Conservation (phyloP, 2,797 vertebrate species). For the Lutjanus campechanus region DNA sequence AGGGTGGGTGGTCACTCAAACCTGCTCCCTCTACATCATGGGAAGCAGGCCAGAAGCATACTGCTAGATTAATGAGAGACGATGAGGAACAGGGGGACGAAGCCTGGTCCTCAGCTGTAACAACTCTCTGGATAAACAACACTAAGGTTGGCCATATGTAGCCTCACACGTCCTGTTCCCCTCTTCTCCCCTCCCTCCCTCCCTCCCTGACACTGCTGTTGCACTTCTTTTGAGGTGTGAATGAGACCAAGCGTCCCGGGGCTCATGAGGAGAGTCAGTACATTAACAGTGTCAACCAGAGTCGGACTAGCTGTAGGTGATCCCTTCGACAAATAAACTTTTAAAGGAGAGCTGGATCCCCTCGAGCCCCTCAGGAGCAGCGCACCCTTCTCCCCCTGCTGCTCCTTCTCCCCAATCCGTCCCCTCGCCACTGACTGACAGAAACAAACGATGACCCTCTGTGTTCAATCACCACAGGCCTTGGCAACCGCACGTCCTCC, state of each 20-base stretch:
- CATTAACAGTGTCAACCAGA: conserved; percentile 68
- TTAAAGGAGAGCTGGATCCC: conserved; percentile 47
- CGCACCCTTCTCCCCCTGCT: conserved; percentile 16
- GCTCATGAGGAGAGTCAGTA: conserved; percentile 59
- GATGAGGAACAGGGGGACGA: conserved; percentile 64
- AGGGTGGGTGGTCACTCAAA: conserved; percentile 79
- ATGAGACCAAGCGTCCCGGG: conserved; percentile 60
- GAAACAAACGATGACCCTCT: conserved; percentile 86
- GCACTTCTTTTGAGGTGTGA: conserved; percentile 72
- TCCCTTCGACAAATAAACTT: conserved; percentile 73
- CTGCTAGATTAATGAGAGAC: conserved; percentile 80
- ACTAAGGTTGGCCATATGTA: conserved; percentile 70
- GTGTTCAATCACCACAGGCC: conserved; percentile 76
- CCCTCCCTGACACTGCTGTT: conserved; percentile 35
- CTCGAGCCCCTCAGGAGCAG: conserved; percentile 31
- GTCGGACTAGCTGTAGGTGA: conserved; percentile 56
- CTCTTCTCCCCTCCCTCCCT: not conserved
- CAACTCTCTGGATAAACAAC: conserved; percentile 79
- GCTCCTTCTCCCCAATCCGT: conserved; percentile 22
- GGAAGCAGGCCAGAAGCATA: conserved; percentile 71
- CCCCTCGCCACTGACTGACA: conserved; percentile 69
- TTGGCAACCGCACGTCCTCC: conserved; percentile 85
- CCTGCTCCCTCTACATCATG: conserved; percentile 65
- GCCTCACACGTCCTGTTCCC: conserved; percentile 40
- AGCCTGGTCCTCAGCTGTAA: conserved; percentile 79